Base-by-base conservation (phyloP, 2,113 vertebrate species). In the Planiliza haematocheilus region DNA sequence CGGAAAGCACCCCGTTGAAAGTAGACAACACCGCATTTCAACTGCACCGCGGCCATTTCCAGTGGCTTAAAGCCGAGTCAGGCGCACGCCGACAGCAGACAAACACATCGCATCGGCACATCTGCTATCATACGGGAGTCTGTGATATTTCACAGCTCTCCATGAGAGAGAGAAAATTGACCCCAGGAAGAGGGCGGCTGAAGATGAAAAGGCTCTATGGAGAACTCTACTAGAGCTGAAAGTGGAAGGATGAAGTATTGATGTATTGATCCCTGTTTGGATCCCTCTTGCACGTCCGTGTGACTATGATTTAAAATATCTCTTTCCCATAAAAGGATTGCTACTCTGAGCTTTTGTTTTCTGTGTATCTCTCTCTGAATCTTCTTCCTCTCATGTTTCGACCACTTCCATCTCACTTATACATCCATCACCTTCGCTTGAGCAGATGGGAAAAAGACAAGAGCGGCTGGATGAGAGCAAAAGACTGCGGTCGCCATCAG, bases 231-330 rank as follows among this genome's bases (percentile, higher is more conserved):
- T 8, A 8, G 34, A 74, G 74, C 58, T 63, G 42, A 75, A 63
- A 37, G 59, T 75, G 38, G 38, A 72, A 30, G 57, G 69, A 77
- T 81, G 50, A 85, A 72, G 52, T 83, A 88, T 69, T 82, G 82
- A 89, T 85, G 43, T 78, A 86, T 77, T 62, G 84, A 88, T 89
- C 46, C 4, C 3, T 34, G 51, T 38, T 67, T 17, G 8, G 51
- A 53, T 63, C 41, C 61, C 24, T 59, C 62, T 21, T 53, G 16
- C 45, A 49, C 74, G 77, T 73, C 50, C 41, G 21, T 18, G n/a
- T n/a, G 39, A 62, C 68, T 68, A 63, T 78, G 66, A 71, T 74
- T 78, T 57, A 83, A 74, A 88, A 77, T 83, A 66, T 76, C 37
- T 70, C 42, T 71, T 37, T 13, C 55, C 18, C 57, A 62, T 30